Conservation (phyloP, 64 coral and sea anemone genomes). For the Pocillopora damicornis region DNA sequence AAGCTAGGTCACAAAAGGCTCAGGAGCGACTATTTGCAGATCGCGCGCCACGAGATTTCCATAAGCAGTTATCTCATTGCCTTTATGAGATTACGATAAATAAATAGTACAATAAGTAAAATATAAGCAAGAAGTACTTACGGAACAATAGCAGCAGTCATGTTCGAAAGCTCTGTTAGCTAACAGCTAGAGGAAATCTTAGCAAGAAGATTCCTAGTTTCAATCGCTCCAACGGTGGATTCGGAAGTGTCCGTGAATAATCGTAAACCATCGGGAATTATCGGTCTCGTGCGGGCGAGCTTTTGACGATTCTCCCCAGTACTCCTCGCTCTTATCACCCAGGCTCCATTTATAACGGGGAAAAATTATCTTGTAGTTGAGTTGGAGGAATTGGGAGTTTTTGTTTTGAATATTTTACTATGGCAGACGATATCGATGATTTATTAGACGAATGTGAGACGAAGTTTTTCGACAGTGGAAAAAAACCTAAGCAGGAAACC, state of each 20-base stretch:
- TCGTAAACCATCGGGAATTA: neutral
- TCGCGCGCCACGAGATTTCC: too few species aligned
- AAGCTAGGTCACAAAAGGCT: too few species aligned
- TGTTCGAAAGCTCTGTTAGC: neutral
- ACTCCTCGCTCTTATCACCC: neutral
- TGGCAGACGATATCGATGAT: slow-evolving; percentile 96
- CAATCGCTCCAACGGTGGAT: too few species aligned
- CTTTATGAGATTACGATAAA: too few species aligned
- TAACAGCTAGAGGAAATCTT: neutral
- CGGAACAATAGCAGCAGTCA: slow-evolving; percentile 36
- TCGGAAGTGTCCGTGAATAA: neutral
- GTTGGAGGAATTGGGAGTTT: neutral
- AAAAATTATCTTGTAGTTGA: too few species aligned
- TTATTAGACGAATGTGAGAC: slow-evolving; percentile 93
- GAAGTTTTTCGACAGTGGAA: slow-evolving; percentile 59
- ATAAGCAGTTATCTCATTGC: too few species aligned
- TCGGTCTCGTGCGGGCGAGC: neutral
- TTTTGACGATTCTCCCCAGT: neutral
- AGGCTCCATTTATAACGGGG: neutral
- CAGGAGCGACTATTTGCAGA: too few species aligned
- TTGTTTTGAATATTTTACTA: slow-evolving; percentile 3
- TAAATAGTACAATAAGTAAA: neutral
- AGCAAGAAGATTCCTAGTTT: neutral
- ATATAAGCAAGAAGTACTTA: slow-evolving; percentile 9
- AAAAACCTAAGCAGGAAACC: slow-evolving; percentile 27